Base-by-base conservation (phyloP, 2,113 vertebrate genomes). In the Nesogale talazaci region DNA sequence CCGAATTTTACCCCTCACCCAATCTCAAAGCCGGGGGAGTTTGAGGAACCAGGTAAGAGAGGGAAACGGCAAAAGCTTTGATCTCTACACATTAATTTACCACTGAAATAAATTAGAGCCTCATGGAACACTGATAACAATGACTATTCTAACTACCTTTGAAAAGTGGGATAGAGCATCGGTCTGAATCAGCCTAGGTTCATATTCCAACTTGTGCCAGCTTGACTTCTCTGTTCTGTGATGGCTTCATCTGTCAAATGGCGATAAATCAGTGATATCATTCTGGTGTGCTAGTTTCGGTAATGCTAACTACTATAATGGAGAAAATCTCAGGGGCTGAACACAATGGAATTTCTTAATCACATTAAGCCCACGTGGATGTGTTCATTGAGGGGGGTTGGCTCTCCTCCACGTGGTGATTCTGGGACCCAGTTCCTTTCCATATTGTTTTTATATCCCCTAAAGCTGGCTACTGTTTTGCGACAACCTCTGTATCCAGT, bases 151-250 rank as follows among this genome's bases (percentile, higher is more conserved):
- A 88, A 75, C 65, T 25, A 59, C 57, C 40, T 80, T 80, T 36
- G 67, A 52, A 40, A 84, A 78, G 75, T 65, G 72, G 25, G 31
- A 78, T 83, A 20, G 86, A 25, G 29, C 34, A 31, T 88, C 79
- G 63, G 31, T 88, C 31, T 88, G 79, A 88, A 67, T 90, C 65
- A 83, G 56, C 67, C 36, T 83, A 25, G n/a, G n/a, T n/a, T n/a
- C n/a, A 36, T 61, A 56, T 79, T 87, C 67, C 10, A 94, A 52
- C 38, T 67, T 38, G 59, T 67, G 52, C 3, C 42, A 83, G 65
- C 17, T 95, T 65, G 27, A 9, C 87, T 94, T 90, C 72, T 83
- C n/a, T 86, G 75, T 81, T 42, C 22, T 34, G 81, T 29, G 29
- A 5, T 77, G 77, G 63, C 22, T 52, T 83, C 11, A 67, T 56